These are phyloP conservation scores for Teleogryllus occipitalis DNA, from an alignment of 1,140 invertebrate genomes.

Conservation along the genomic window DNA sequence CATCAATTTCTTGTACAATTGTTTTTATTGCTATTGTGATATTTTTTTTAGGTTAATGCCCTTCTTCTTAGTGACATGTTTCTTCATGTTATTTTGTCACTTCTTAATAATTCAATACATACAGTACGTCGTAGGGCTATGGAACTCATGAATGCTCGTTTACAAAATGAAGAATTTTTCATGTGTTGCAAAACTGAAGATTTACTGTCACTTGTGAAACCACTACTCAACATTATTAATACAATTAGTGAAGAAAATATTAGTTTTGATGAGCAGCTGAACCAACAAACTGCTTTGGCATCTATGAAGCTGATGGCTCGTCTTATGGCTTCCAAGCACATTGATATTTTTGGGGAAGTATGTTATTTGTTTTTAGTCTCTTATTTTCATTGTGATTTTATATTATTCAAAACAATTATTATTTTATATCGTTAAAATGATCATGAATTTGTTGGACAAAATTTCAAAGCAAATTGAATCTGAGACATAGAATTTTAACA, in stretches of 20 bases:
- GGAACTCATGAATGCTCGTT: conserved; percentile 71
- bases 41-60: conserved; percentile 46
- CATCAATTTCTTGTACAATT: not conserved
- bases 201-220: conserved; percentile 44
- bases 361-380: conserved; percentile 22
- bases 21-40: not conserved
- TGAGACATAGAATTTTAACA: too few relatives aligned
- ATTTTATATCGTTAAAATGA: too few relatives aligned
- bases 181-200: conserved; percentile 32
- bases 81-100: conserved; percentile 58
- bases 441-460: too few relatives aligned
- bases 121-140: conserved; percentile 69
- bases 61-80: conserved; percentile 69
- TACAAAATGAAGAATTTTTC: conserved; percentile 57
- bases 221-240: conserved; percentile 53
- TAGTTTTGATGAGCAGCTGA: conserved; percentile 48
- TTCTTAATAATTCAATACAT: conserved; percentile 57
- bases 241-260: conserved; percentile 41
- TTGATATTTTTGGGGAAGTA: conserved; percentile 52
- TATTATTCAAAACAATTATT: not conserved
- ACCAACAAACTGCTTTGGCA: conserved; percentile 72
- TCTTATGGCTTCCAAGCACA: conserved; percentile 51
- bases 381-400: conserved; percentile 16
- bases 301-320: conserved; percentile 72
- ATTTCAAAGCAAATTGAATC: too few relatives aligned